phyloP scores from a whole-genome alignment of 2,888 invertebrate species.

The Taenaris catops region DNA sequence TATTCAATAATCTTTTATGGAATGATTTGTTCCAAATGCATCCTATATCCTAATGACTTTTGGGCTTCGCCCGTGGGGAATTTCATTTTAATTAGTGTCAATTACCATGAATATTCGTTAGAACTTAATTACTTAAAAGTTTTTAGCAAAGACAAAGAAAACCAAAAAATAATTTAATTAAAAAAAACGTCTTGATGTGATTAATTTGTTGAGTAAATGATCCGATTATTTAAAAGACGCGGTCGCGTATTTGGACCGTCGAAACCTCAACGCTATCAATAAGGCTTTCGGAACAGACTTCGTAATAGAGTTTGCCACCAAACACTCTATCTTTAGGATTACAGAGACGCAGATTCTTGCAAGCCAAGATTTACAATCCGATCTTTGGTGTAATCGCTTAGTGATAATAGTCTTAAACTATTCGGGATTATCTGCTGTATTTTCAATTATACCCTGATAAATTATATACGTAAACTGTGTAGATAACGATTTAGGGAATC shows the following conservation, averaged over 20 bases:
- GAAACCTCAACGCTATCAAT: constrained; percentile 30
- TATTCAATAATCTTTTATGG: no score
- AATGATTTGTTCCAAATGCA: no score
- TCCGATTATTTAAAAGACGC: constrained; percentile 18
- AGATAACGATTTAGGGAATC: no score
- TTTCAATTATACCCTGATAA: no score
- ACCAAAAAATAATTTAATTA: no score
- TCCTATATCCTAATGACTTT: no score
- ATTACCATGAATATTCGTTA: no score
- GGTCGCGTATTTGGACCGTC: constrained; percentile 24
- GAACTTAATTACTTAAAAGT: no score
- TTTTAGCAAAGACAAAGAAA: no score
- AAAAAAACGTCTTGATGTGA: constrained; percentile 9
- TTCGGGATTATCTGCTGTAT: constrained; percentile 13
- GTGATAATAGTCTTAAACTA: constrained; percentile 41
- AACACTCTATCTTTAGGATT: constrained; percentile 62
- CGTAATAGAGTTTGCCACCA: constrained; percentile 37
- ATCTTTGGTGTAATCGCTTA: constrained; percentile 59
- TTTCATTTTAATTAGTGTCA: no score
- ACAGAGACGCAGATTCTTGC: constrained; percentile 35
- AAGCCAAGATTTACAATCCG: constrained; percentile 56
- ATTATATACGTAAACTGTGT: no score
- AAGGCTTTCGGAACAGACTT: constrained; percentile 29
- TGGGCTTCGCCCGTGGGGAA: no score
- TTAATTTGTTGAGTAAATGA: constrained; percentile 21